A percentile compares a stretch with the other conserved stretches of the same genome.
Conservation (phyloP, 2,797 vertebrate species). For the Tragelaphus oryx region DNA sequence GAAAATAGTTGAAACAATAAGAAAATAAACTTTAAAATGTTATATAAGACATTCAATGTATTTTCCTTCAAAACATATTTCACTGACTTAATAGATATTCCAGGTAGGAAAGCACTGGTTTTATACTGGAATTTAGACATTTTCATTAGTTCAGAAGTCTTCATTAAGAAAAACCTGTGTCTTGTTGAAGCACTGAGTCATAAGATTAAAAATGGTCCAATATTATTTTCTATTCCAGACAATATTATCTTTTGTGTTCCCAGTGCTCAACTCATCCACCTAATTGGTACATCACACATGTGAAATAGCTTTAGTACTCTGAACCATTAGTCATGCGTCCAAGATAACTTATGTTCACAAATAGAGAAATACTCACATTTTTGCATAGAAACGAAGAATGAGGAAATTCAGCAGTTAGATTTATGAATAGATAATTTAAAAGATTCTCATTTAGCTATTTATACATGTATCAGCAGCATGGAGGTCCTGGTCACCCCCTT, state of each 20-base stretch:
- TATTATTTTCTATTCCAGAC: background rate
- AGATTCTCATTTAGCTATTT: background rate
- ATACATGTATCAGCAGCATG: background rate
- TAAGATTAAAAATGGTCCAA: background rate
- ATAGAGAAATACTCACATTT: background rate
- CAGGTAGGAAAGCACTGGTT: background rate
- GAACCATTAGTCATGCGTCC: background rate
- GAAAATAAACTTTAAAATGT: background rate
- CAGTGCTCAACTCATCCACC: background rate
- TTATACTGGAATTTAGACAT: background rate
- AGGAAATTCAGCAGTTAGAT: background rate
- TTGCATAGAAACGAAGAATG: background rate
- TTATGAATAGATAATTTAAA: conserved; percentile 18
- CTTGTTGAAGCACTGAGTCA: background rate
- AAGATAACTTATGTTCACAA: background rate
- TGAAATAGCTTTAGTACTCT: background rate
- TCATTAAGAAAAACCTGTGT: background rate
- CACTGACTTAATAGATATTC: background rate
- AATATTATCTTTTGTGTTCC: background rate
- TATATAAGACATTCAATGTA: background rate
- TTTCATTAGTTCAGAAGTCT: background rate
- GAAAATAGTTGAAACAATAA: conserved; percentile 14
- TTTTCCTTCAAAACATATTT: conserved; percentile 25
- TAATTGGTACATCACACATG: background rate
- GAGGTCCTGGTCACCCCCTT: background rate